Conservation (phyloP, 1,140 invertebrate genomes). For the Trichonephila clavipes region DNA sequence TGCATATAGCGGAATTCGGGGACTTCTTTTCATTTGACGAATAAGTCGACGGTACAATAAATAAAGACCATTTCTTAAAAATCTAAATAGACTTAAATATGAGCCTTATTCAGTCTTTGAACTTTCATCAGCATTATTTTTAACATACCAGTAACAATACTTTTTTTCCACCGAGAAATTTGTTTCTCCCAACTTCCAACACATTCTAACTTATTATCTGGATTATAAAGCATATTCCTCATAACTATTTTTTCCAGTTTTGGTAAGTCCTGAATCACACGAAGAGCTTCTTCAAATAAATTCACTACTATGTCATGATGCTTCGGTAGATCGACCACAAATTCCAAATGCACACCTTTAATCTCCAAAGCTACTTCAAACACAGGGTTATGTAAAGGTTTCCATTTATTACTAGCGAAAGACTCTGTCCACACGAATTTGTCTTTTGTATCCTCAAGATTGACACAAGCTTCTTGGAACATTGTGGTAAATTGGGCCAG, state of each 20-base stretch:
- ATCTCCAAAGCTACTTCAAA: slow-evolving; percentile 54
- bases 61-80: too few species aligned
- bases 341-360: slow-evolving; percentile 44
- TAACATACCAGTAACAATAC: slow-evolving; percentile 18
- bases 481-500: not conserved
- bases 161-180: slow-evolving; percentile 30
- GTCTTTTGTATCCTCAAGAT: slow-evolving; percentile 12
- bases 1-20: too few species aligned
- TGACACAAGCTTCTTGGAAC: slow-evolving; percentile 20
- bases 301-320: slow-evolving; percentile 12
- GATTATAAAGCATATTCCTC: slow-evolving; percentile 60
- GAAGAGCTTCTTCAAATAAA: slow-evolving; percentile 51
- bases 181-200: slow-evolving; percentile 28
- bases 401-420: slow-evolving; percentile 6
- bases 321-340: slow-evolving; percentile 16
- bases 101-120: too few species aligned
- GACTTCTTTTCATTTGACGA: too few species aligned
- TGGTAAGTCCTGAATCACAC: slow-evolving; percentile 9
- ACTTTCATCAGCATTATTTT: not conserved
- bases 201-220: slow-evolving; percentile 51
- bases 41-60: too few species aligned
- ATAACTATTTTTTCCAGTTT: slow-evolving; percentile 53
- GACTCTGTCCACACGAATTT: slow-evolving; percentile 38
- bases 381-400: not conserved
- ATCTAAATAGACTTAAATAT: too few species aligned